Evolutionary conservation across 2,113 vertebrate genomes (phyloP).

Genomic region (Sapayoa aenigma): DNA sequence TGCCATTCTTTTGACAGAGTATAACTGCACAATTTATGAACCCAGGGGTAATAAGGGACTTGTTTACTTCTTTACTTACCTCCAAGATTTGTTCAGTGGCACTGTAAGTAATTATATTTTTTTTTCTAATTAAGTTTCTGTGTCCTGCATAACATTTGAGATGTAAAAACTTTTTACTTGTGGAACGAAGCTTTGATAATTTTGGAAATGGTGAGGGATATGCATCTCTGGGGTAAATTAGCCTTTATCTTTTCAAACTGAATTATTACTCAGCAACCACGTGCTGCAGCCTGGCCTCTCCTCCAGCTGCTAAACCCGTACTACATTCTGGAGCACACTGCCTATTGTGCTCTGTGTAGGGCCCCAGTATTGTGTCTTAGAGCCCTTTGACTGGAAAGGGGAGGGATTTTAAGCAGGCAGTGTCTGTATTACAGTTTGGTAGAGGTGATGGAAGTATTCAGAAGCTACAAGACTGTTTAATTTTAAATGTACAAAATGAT

Average conservation of each 20-base stretch:
- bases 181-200: neutral
- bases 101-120: conserved; percentile 75
- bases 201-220: neutral
- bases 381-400: neutral
- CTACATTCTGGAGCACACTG: neutral
- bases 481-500: neutral
- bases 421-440: neutral
- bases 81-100: conserved; percentile 89
- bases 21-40: conserved; percentile 77
- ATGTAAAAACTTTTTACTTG: neutral
- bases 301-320: neutral
- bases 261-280: accelerated
- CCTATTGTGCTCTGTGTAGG: neutral
- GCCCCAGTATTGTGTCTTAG: neutral
- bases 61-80: conserved; percentile 83
- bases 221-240: neutral
- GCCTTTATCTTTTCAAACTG: neutral
- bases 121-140: neutral
- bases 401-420: neutral
- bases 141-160: neutral
- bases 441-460: neutral
- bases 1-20: conserved; percentile 68
- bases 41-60: conserved; percentile 73
- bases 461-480: neutral
- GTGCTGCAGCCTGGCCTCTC: neutral